Evolutionary conservation across 2,888 invertebrate species (phyloP), one percentile per base, ranked within the genome.

Genomic region (Heliconius cydno): DNA sequence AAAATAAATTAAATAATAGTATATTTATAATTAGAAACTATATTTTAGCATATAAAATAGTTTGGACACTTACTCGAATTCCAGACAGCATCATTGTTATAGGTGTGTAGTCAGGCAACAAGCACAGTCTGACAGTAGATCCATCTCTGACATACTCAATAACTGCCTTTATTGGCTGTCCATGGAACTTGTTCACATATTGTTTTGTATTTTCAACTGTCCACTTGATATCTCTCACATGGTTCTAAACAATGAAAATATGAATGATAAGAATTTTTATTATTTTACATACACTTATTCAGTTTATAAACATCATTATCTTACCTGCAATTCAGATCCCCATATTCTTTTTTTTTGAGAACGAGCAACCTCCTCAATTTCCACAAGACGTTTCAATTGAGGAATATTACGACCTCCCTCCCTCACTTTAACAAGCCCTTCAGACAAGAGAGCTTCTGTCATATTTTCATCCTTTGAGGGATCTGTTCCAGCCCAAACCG

Each of bases 141-240:
- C 99, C 99, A 93, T 99, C 99, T 79, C 99, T 96, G 0, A 99
- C 99, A 95, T 99, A 98, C 90, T 99, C 99, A 85, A 99, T 97
- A 79, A 99, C 97, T 71, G 99, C 99, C 91, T 97, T 97, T 9
- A 99, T 95, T 0, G 98, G 98, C 88, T 98, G 98, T 63, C 97
- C 97, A 82, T 97, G 97, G 84, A 96, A 96, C 87, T 98, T 97
- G 87, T 99, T 98, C 6, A 99, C 98, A 85, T 90, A 93, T 97
- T 88, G 87, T 84, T 94, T 94, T 0, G 94, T 91, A 82, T 98
- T 98, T 22, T 99, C 99, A 68, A 98, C 96, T 4, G 96, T 96
- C 98, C 99, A 99, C 89, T 97, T 98, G 83, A 99, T 97, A 84
- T 98, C 96, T 38, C 99, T 96, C 0, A 98, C 95, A 89, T 98